Percentiles rank a stretch among this genome's conserved stretches.
Conservation (phyloP, 2,113 vertebrate species). For the Mugil cephalus region DNA sequence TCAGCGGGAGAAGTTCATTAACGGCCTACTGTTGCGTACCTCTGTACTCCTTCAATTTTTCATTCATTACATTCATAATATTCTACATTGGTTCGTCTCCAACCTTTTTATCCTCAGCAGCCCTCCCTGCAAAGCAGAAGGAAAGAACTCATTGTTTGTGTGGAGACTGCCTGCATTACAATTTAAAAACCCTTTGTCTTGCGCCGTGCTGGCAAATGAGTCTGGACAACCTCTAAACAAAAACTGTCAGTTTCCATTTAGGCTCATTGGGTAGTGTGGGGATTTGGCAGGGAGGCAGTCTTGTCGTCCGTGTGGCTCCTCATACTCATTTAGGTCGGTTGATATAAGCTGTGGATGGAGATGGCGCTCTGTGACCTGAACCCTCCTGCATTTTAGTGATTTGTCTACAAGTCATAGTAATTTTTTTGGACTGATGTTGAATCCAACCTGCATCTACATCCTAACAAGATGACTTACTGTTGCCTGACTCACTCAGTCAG, state of each 20-base stretch:
- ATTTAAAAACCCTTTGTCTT: conserved; percentile 80
- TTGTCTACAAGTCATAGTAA: conserved; percentile 58
- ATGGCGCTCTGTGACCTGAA: conserved; percentile 56
- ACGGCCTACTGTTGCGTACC: conserved; percentile 59
- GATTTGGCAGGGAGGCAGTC: conserved; percentile 77
- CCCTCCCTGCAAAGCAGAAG: conserved; percentile 56
- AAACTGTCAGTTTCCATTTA: conserved; percentile 83
- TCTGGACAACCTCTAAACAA: conserved; percentile 85
- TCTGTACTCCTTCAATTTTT: conserved; percentile 73
- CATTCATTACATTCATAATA: conserved; percentile 79
- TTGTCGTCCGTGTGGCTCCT: conserved; percentile 72
- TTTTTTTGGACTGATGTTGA: conserved; percentile 43
- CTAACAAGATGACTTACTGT: conserved; percentile 22
- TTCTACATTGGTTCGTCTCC: conserved; percentile 76
- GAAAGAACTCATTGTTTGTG: conserved; percentile 77
- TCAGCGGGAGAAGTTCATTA: conserved; percentile 71
- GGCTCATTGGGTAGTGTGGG: conserved; percentile 63
- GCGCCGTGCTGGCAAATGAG: conserved; percentile 76
- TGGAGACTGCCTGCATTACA: conserved; percentile 74
- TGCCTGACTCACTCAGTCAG: conserved; percentile 21
- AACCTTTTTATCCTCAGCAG: conserved; percentile 71
- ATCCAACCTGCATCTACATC: conserved; percentile 27
- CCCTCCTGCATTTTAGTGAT: conserved; percentile 52
- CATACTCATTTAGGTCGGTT: conserved; percentile 69
- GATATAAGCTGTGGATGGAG: conserved; percentile 56